Percentiles rank a stretch among this genome's conserved stretches.
These are phyloP conservation scores for Acridotheres tristis DNA, from an alignment of 2,797 vertebrate genomes.

Conservation along the genomic window DNA sequence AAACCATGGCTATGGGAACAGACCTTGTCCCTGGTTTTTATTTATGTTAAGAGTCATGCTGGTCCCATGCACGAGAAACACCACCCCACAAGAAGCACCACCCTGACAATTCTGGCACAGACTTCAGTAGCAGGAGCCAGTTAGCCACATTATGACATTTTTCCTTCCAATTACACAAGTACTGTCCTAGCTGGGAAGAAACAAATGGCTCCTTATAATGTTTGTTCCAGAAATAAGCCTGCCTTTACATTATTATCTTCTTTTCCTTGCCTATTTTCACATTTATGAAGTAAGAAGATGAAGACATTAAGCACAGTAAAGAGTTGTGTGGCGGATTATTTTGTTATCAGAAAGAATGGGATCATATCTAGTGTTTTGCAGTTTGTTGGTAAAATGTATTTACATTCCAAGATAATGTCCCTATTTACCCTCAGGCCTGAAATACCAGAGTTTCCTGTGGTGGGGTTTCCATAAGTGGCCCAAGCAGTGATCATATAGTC, in stretches of 20 bases:
- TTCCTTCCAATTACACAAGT: constrained; percentile 27
- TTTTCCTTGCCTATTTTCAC: background rate
- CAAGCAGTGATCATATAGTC: background rate
- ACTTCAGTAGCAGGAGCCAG: background rate
- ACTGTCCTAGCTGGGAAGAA: background rate
- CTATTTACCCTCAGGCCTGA: background rate
- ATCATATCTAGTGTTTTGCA: background rate
- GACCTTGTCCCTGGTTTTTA: background rate
- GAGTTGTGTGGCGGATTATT: background rate
- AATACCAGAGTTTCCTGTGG: background rate
- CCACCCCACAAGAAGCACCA: background rate
- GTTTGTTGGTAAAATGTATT: constrained; percentile 1
- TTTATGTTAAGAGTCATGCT: background rate
- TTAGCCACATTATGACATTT: background rate
- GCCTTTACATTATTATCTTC: background rate
- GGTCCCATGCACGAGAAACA: background rate
- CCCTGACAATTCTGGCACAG: background rate
- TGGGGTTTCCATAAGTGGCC: background rate
- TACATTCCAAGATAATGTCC: background rate
- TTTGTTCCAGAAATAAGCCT: constrained; percentile 13
- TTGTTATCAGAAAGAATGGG: background rate
- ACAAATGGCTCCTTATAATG: background rate
- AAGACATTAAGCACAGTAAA: background rate
- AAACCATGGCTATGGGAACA: fast-evolving
- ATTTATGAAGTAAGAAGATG: background rate